Evolutionary conservation across 2,797 vertebrate genomes (phyloP).

Genomic region (Valencia hispanica): DNA sequence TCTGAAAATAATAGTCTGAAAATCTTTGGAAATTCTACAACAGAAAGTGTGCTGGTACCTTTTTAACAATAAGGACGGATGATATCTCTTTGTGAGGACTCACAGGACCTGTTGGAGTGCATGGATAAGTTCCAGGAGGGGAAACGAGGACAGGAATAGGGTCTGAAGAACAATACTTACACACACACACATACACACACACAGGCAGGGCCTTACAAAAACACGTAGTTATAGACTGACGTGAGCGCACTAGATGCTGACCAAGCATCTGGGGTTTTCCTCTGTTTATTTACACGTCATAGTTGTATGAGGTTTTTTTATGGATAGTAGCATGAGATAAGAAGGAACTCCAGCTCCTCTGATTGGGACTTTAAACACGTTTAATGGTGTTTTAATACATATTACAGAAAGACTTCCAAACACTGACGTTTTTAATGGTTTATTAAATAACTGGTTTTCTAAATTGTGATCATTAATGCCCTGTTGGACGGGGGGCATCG

Average conservation of each 20-base stretch:
- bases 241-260: constrained; percentile 38
- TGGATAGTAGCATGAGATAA: constrained; percentile 4
- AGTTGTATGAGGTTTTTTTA: constrained; percentile 10
- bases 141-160: constrained; percentile 36
- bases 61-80: neutral
- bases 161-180: constrained; percentile 49
- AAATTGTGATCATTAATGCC: too few relatives aligned
- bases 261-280: constrained; percentile 36
- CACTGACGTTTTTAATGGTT: neutral
- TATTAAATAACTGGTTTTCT: neutral
- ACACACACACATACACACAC: constrained; percentile 3
- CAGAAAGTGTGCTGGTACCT: neutral
- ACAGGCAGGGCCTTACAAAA: constrained; percentile 18
- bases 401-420: neutral
- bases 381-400: neutral
- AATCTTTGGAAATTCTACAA: neutral
- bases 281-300: constrained; percentile 36
- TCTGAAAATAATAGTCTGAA: neutral
- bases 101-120: neutral
- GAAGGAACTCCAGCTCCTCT: constrained; percentile 10
- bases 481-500: too few relatives aligned
- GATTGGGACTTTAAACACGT: neutral
- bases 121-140: constrained; percentile 16
- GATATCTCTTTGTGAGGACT: neutral
- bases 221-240: constrained; percentile 39